Base-by-base conservation (phyloP, 2,888 invertebrate genomes). In the Erebia aethiops region DNA sequence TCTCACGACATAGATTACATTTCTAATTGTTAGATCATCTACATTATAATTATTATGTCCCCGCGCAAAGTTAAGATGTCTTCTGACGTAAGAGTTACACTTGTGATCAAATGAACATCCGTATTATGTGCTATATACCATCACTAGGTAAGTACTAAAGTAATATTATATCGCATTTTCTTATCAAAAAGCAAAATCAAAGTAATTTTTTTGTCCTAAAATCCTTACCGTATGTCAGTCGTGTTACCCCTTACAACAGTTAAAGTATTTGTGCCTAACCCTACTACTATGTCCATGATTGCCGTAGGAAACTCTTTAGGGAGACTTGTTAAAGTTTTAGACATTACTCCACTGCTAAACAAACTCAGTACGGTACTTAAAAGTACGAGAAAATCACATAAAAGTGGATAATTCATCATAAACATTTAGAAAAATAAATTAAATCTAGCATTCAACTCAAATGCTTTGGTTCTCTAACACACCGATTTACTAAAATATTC, bases 161-260 rank as follows among this genome's bases (percentile, higher is more conserved):
- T 3, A 26, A 26, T 26, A 26, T 26, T 26, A 26, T 26, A 3
- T 26, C 26, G 3, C 26, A 26, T 35, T 35, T 35, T 35, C 35
- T 35, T 5, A 35, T 7, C 35, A 35, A 7, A 35, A 35, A 35
- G 35, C 7, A 35, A 35, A 35, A 35, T 35, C 35, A 35, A 35
- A 35, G 35, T 35, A 35, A 35, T 35, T 3, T 35, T 35, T 35
- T 35, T 35, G 35, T 35, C 35, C 7, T 35, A 43, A 71, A 63
- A 46, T 60, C 26, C 56, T 80, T 81, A 87, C 93, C 89, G 88
- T 74, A 92, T 87, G 67, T 85, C 84, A 1, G 91, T 88, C 8
- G 91, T 88, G 73, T 91, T 90, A 7, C 92, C 92, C 62, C 86
- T 82, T 3, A 93, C 91, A 61, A 92, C 84, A 49, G 88, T 87